Conservation (phyloP, 2,888 invertebrate species). For the Arctia plantaginis region DNA sequence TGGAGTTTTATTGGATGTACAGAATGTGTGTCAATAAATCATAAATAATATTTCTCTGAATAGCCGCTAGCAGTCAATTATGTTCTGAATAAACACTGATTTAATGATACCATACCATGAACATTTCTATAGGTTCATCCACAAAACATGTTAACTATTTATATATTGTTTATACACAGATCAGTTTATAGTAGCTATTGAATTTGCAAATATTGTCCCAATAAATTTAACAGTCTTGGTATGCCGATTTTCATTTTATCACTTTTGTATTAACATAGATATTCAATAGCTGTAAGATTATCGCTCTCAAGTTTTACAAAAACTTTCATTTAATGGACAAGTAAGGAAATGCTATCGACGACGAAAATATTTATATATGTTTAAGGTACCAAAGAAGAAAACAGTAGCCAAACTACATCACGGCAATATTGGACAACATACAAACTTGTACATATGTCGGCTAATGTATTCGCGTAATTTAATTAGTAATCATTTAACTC, state of each 20-base stretch:
- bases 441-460: neutral
- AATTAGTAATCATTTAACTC: too few species aligned
- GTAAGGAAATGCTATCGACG: neutral
- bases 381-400: neutral
- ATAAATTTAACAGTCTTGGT: neutral
- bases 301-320: neutral
- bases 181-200: neutral
- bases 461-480: too few species aligned
- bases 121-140: constrained; percentile 10
- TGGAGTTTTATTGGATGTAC: constrained; percentile 37
- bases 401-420: neutral
- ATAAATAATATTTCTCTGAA: constrained; percentile 24
- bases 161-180: neutral
- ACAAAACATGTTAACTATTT: neutral
- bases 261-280: constrained; percentile 5
- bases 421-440: neutral
- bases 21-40: constrained; percentile 25
- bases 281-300: neutral
- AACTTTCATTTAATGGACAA: neutral
- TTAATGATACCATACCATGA: constrained; percentile 14
- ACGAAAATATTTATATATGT: neutral
- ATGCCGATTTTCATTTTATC: neutral
- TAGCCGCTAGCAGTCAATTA: constrained; percentile 25
- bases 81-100: constrained; percentile 21
- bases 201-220: neutral